A percentile compares a stretch with the other conserved stretches of the same genome.
Conservation (phyloP, 2,113 vertebrate species). For the Emydura subglobosa region DNA sequence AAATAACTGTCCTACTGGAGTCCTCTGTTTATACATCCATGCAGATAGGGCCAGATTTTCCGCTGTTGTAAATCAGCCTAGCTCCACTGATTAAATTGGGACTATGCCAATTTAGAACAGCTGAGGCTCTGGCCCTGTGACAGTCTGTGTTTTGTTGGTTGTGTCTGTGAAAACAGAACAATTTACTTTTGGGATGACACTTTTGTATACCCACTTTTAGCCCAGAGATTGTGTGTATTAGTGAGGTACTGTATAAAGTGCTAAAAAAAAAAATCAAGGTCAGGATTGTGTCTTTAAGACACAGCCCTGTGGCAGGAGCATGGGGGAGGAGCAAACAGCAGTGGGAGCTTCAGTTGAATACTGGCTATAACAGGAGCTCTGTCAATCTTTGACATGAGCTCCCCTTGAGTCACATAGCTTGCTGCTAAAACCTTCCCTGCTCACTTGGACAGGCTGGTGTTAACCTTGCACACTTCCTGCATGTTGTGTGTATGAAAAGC, state of each 20-base stretch:
- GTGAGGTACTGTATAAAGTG: background rate
- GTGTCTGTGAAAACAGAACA: background rate
- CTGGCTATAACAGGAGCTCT: background rate
- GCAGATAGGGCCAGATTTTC: background rate
- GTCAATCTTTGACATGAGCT: background rate
- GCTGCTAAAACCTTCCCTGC: background rate
- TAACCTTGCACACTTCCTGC: background rate
- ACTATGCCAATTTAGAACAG: background rate
- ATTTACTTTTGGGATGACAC: background rate
- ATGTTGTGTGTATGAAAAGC: background rate
- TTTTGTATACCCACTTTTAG: background rate
- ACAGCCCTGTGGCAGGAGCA: fast-evolving
- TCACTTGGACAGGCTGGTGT: background rate
- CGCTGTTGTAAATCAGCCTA: background rate
- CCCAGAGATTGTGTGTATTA: background rate
- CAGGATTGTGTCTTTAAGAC: background rate
- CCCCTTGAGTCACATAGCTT: background rate
- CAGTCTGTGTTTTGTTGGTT: background rate
- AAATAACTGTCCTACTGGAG: background rate
- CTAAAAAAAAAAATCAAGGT: background rate
- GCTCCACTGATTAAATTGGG: background rate
- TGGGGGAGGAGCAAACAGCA: fast-evolving
- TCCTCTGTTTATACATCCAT: background rate
- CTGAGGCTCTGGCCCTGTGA: background rate
- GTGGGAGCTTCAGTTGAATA: background rate